phyloP scores from a whole-genome alignment of 2,888 invertebrate species.

The Drosophila falleni region DNA sequence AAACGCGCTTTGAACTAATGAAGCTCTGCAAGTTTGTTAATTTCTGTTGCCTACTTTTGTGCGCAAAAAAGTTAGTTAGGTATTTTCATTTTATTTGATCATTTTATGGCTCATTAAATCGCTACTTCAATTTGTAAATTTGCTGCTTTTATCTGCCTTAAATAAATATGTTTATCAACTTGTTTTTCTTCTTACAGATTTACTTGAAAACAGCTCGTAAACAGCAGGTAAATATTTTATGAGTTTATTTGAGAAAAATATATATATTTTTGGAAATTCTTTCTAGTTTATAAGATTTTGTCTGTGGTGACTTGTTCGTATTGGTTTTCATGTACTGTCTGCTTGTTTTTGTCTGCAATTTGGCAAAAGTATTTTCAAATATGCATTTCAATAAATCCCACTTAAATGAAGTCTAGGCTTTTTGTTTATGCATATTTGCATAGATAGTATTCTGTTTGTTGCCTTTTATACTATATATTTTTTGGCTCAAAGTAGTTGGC shows the following conservation, averaged over 20 bases:
- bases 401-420: conserved; percentile 48
- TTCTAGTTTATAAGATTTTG: conserved; percentile 26
- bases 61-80: conserved; percentile 7
- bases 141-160: background rate
- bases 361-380: conserved; percentile 44
- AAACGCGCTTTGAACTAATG: conserved; percentile 41
- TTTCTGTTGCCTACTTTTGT: conserved; percentile 49
- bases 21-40: conserved; percentile 44
- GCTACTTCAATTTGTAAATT: background rate
- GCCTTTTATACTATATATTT: conserved; percentile 8
- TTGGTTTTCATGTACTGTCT: background rate
- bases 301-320: conserved; percentile 9
- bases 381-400: conserved; percentile 67
- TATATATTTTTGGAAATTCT: conserved; percentile 25
- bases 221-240: conserved; percentile 46
- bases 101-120: conserved; percentile 35
- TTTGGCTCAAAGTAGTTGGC: background rate
- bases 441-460: conserved; percentile 37
- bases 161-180: conserved; percentile 1
- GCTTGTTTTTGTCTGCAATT: conserved; percentile 38
- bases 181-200: conserved; percentile 31
- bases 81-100: conserved; percentile 14
- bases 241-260: conserved; percentile 25
- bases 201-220: background rate
- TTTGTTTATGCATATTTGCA: conserved; percentile 59